These are phyloP conservation scores for Lasioglossum marginatum DNA, from an alignment of 2,888 invertebrate species.

Conservation along the genomic window DNA sequence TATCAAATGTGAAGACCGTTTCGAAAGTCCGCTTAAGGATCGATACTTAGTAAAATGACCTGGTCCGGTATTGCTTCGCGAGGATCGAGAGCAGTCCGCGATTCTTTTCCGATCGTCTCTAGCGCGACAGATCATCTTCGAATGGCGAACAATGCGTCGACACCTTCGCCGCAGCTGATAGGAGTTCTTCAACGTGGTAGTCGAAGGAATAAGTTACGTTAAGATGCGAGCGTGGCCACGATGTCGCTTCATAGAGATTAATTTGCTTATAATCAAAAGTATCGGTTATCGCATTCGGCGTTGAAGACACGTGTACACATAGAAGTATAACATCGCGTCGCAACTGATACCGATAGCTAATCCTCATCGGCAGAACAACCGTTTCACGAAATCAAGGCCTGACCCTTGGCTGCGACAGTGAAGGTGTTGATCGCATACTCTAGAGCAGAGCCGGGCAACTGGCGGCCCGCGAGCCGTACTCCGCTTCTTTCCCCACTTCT, in stretches of 20 bases:
- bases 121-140: slow-evolving; percentile 41
- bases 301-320: neutral
- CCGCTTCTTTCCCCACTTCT: too few species aligned
- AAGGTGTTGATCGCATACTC: slow-evolving; percentile 43
- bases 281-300: neutral
- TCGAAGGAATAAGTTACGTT: neutral
- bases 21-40: neutral
- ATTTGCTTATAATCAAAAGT: slow-evolving; percentile 22
- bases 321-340: neutral
- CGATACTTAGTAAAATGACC: neutral
- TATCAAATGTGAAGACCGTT: neutral
- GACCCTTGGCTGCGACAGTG: slow-evolving; percentile 5
- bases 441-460: slow-evolving; percentile 23
- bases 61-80: slow-evolving; percentile 26
- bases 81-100: slow-evolving; percentile 3
- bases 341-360: neutral
- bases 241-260: neutral
- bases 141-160: slow-evolving; percentile 38
- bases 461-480: too few species aligned
- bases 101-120: neutral
- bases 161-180: slow-evolving; percentile 21
- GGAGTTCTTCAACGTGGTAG: neutral
- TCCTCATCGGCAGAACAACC: slow-evolving; percentile 10
- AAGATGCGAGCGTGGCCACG: neutral
- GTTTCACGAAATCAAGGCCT: neutral